Evolutionary conservation across 2,888 invertebrate genomes (phyloP).

Genomic region (Phania funesta): DNA sequence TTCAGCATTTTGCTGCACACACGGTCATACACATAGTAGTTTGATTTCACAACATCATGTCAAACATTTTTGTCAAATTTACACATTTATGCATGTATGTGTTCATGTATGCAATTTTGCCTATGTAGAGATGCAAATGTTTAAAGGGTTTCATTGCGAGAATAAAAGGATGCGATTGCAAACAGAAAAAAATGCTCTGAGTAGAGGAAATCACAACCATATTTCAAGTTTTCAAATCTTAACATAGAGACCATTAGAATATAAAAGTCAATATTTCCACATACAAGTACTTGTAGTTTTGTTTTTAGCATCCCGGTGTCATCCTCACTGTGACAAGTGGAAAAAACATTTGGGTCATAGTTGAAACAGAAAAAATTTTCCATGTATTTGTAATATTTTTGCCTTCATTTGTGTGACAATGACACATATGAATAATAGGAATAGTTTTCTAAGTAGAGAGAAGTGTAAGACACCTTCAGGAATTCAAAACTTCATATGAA

Average conservation of each 20-base stretch:
- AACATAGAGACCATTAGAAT: slow-evolving; percentile 32
- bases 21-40: neutral
- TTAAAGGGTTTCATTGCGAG: slow-evolving; percentile 13
- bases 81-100: neutral
- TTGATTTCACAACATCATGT: slow-evolving; percentile 24
- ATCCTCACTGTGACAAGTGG: slow-evolving; percentile 1
- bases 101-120: neutral
- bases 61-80: slow-evolving; percentile 47
- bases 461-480: neutral
- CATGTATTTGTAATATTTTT: neutral
- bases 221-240: slow-evolving; percentile 46
- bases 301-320: slow-evolving; percentile 22
- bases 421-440: slow-evolving; percentile 28
- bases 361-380: neutral
- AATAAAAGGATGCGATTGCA: neutral
- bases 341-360: slow-evolving; percentile 39
- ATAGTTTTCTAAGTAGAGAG: neutral
- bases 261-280: slow-evolving; percentile 45
- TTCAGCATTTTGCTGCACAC: slow-evolving; percentile 41
- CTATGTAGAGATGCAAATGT: slow-evolving; percentile 8
- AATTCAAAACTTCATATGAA: neutral
- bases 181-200: neutral
- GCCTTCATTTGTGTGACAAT: slow-evolving; percentile 28
- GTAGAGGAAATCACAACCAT: slow-evolving; percentile 40
- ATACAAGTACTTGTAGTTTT: neutral